phyloP scores from a whole-genome alignment of 1,140 invertebrate species.

The Magallana ariakensis region DNA sequence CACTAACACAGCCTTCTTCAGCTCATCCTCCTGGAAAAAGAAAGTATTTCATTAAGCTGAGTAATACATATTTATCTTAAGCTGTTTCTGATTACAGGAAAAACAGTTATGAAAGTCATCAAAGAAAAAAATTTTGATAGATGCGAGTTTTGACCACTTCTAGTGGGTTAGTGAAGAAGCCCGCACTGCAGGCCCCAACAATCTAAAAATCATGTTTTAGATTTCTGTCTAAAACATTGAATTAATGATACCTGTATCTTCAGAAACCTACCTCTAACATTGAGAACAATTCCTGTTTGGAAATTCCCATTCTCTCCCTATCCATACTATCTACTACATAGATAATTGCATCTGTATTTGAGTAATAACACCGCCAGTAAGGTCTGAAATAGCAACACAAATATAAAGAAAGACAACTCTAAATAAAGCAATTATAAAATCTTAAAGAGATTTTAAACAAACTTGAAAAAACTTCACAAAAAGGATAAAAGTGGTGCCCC shows the following conservation, averaged over 20 bases:
- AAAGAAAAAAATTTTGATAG: background rate
- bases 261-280: constrained; percentile 90
- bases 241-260: no score
- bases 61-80: no score
- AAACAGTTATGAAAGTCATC: background rate
- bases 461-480: no score
- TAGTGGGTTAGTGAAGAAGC: no score
- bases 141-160: background rate
- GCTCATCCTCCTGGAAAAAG: constrained; percentile 92
- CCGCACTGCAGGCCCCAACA: no score
- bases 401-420: constrained; percentile 3
- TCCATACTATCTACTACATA: constrained; percentile 99
- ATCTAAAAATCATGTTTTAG: no score
- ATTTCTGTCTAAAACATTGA: no score
- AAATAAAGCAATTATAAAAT: background rate
- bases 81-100: constrained; percentile 26
- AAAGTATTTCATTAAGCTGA: background rate
- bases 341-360: constrained; percentile 99
- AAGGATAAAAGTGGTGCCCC: no score
- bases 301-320: constrained; percentile 98
- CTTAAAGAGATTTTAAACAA: background rate
- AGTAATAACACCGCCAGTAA: constrained; percentile 99
- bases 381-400: constrained; percentile 86
- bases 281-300: constrained; percentile 97
- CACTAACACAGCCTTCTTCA: constrained; percentile 95